Evolutionary conservation across 2,797 vertebrate species (phyloP), one percentile per base, ranked within the genome.

Genomic region (Vespertilio murinus): DNA sequence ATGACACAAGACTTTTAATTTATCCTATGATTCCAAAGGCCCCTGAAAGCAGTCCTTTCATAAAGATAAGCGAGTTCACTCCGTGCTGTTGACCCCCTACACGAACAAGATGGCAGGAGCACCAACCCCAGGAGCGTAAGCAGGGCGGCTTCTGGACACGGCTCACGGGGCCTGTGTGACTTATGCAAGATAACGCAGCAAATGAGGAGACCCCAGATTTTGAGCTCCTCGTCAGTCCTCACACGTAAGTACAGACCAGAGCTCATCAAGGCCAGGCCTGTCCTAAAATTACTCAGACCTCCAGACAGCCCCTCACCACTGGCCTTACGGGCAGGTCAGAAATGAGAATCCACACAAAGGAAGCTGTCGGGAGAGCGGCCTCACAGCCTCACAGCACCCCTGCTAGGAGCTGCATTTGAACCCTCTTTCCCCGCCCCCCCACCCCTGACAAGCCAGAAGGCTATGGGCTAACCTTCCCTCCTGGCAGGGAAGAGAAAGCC

Each of bases 131-230:
- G 6, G 18, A 65, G 73, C 1, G 20, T 20, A 20, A 70, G 64
- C 54, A 18, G 9, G n/a, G 52, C 0, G 6, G 20, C 67, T 7
- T 90, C 5, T 0, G 49, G 10, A 84, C 30, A 18, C 2, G 30
- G 35, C 28, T 35, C 18, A 40, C 11, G 11, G 30, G 5, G 3
- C 49, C 35, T 35, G 4, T 0, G 0, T 12, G 42, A 30, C 6
- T 14, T 52, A 9, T 0, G 1, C 47, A 78, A 13, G 20, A 61
- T 25, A 25, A 30, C 42, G 17, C 5, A 82, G 40, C 38, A 74
- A 35, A 67, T 40, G 22, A 25, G 33, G 13, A 45, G 7, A 38
- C 8, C 18, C 52, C 45, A 18, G 3, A 40, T 13, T 23, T 40
- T 74, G 7, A 82, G 13, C 45, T 83, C 79, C n/a, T 64, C 28